Evolutionary conservation across 2,888 invertebrate genomes (phyloP).

Genomic region (Augochlorella aurata): DNA sequence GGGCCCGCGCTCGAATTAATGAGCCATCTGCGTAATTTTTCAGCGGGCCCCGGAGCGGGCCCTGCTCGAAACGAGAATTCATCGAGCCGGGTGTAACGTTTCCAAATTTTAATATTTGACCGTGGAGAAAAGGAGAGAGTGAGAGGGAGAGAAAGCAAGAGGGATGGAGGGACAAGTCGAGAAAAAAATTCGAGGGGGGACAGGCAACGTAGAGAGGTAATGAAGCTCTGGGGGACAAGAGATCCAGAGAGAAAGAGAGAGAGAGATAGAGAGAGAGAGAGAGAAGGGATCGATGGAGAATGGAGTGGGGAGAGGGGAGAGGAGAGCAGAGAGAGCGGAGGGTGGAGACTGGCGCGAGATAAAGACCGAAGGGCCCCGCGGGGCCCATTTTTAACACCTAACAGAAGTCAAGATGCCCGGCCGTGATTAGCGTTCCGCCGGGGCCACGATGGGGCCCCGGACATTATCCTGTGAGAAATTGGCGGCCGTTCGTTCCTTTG

Average conservation of each 20-base stretch:
- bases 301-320: not conserved
- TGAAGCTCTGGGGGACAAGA: not conserved
- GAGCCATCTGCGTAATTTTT: constrained; percentile 58
- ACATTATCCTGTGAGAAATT: constrained; percentile 79
- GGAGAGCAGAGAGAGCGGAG: constrained; percentile 33
- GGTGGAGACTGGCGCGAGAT: constrained; percentile 66
- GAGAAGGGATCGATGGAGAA: not conserved
- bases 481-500: constrained; percentile 73
- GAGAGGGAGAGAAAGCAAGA: not conserved
- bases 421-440: constrained; percentile 71
- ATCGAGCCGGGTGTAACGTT: constrained; percentile 65
- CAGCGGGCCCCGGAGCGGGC: constrained; percentile 28
- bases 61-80: constrained; percentile 37
- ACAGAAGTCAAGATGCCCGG: constrained; percentile 78
- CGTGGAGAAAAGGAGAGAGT: constrained; percentile 13
- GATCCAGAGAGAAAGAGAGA: not conserved
- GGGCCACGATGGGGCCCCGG: constrained; percentile 57
- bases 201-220: not conserved
- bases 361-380: constrained; percentile 71
- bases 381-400: constrained; percentile 78
- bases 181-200: not conserved
- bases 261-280: not conserved
- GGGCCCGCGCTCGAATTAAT: constrained; percentile 51
- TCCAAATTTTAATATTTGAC: constrained; percentile 74
- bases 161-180: not conserved